A percentile compares a stretch with the other conserved stretches of the same genome.
Conservation (phyloP, 2,797 vertebrate species). For the Echiichthys vipera region DNA sequence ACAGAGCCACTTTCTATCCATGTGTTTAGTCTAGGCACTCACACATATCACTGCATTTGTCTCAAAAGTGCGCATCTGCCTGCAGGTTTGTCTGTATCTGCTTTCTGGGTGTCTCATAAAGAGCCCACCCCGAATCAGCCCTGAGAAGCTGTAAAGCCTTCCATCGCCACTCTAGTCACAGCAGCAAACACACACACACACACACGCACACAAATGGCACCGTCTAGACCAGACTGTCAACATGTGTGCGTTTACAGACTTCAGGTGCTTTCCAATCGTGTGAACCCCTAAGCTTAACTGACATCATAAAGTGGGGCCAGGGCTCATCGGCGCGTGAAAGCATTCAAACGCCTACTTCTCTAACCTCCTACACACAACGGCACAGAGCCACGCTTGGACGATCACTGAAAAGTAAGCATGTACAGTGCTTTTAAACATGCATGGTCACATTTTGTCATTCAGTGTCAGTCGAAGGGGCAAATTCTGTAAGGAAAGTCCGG, state of each 20-base stretch:
- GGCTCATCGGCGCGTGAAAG: conserved; percentile 40
- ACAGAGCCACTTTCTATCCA: conserved; percentile 39
- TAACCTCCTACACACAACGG: conserved; percentile 31
- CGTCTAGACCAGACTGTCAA: conserved; percentile 32
- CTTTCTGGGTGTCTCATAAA: conserved; percentile 52
- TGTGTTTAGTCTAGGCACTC: conserved; percentile 69
- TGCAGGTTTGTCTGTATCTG: conserved; percentile 39
- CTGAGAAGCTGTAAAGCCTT: conserved; percentile 51
- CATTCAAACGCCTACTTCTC: conserved; percentile 27
- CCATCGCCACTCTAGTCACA: conserved; percentile 25
- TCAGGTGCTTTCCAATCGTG: conserved; percentile 71
- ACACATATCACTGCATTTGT: conserved; percentile 38
- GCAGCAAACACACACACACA: conserved; percentile 27
- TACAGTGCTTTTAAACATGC: conserved; percentile 22
- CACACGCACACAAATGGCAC: conserved; percentile 7
- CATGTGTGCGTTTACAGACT: conserved; percentile 62
- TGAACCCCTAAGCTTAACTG: conserved; percentile 48
- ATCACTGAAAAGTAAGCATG: conserved; percentile 26
- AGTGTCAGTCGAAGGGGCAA: neutral
- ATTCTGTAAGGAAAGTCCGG: conserved; percentile 59
- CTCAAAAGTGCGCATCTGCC: conserved; percentile 20
- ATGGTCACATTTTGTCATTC: conserved; percentile 12
- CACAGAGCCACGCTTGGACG: conserved; percentile 16
- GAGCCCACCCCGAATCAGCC: conserved; percentile 43
- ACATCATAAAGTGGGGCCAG: conserved; percentile 43